These are phyloP conservation scores for Menidia menidia DNA, from an alignment of 2,797 vertebrate genomes.

Conservation along the genomic window DNA sequence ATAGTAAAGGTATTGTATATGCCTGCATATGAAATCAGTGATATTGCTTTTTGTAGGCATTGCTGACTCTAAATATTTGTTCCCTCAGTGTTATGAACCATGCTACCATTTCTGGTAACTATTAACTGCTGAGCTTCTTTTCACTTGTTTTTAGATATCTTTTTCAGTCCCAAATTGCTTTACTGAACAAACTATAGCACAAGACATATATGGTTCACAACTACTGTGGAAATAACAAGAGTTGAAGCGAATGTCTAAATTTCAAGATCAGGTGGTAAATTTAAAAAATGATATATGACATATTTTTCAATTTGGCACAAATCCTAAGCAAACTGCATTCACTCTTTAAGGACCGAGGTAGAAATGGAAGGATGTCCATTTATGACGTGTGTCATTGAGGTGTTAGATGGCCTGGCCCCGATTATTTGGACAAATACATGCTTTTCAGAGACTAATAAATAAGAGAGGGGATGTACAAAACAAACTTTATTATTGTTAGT, in stretches of 20 bases:
- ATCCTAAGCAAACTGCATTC: slow-evolving; percentile 48
- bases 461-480: slow-evolving; percentile 21
- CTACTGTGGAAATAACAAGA: slow-evolving; percentile 68
- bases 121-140: slow-evolving; percentile 71
- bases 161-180: slow-evolving; percentile 72
- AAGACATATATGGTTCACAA: slow-evolving; percentile 75
- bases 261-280: slow-evolving; percentile 49
- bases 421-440: slow-evolving; percentile 24
- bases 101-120: slow-evolving; percentile 77
- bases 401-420: slow-evolving; percentile 46
- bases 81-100: slow-evolving; percentile 76
- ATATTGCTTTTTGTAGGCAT: slow-evolving; percentile 80
- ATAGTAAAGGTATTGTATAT: slow-evolving; percentile 82
- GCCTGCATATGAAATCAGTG: slow-evolving; percentile 82
- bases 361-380: slow-evolving; percentile 59
- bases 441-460: background rate
- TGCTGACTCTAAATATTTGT: slow-evolving; percentile 78
- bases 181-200: slow-evolving; percentile 82
- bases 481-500: slow-evolving; percentile 24
- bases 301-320: slow-evolving; percentile 79
- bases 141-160: slow-evolving; percentile 66
- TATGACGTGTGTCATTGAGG: slow-evolving; percentile 51
- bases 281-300: slow-evolving; percentile 69
- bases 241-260: slow-evolving; percentile 59
- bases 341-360: slow-evolving; percentile 49